Evolutionary conservation across 2,888 invertebrate genomes (phyloP).

Genomic region (Campoplex nolae): DNA sequence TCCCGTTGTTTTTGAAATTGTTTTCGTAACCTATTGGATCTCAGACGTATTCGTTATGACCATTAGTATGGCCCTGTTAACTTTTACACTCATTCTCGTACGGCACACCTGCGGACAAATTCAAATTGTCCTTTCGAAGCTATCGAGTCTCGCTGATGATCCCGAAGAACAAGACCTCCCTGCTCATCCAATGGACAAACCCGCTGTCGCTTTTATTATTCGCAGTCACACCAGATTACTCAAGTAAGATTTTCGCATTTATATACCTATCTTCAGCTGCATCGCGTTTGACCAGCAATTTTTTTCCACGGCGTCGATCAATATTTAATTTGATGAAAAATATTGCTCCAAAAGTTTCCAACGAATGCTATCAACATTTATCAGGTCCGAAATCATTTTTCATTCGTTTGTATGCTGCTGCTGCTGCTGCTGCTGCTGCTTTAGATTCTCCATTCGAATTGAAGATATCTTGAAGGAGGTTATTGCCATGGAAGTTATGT

Average conservation of each 20-base stretch:
- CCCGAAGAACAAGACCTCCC: not conserved
- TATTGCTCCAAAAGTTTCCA: too few relatives aligned
- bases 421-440: too few relatives aligned
- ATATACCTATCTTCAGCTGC: too few relatives aligned
- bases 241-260: slow-evolving; percentile 66
- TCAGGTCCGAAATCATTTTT: not conserved
- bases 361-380: too few relatives aligned
- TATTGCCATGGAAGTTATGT: slow-evolving; percentile 78
- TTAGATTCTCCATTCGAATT: slow-evolving; percentile 59
- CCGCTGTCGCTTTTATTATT: slow-evolving; percentile 62
- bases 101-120: slow-evolving; percentile 70
- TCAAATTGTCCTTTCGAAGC: slow-evolving; percentile 39
- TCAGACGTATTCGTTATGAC: slow-evolving; percentile 62
- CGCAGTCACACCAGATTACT: slow-evolving; percentile 68
- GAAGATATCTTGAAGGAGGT: slow-evolving; percentile 75
- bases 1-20: slow-evolving; percentile 71
- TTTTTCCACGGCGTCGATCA: too few relatives aligned
- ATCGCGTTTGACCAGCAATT: too few relatives aligned
- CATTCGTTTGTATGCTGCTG: slow-evolving; percentile 33
- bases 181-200: slow-evolving; percentile 35
- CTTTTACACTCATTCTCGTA: slow-evolving; percentile 70
- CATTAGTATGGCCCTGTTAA: slow-evolving; percentile 64
- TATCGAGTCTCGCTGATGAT: slow-evolving; percentile 45
- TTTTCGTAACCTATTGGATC: slow-evolving; percentile 73
- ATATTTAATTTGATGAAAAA: too few relatives aligned